Conservation (phyloP, 2,888 invertebrate genomes). For the Acleris emargana region DNA sequence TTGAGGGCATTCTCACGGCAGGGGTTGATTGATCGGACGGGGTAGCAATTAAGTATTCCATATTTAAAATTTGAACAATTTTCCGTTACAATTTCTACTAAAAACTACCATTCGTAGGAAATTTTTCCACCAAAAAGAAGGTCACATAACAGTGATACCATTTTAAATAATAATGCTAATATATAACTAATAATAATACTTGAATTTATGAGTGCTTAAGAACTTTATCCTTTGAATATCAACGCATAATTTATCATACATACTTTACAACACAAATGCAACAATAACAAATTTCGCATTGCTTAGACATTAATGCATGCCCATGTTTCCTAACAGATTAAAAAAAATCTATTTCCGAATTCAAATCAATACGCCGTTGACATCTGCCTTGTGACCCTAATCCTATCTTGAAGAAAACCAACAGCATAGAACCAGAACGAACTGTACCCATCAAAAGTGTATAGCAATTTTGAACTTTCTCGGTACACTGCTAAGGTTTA, state of each 20-base stretch:
- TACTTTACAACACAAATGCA: constrained; percentile 39
- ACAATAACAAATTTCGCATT: constrained; percentile 46
- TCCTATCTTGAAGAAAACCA: constrained; percentile 59
- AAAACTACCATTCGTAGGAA: constrained; percentile 5
- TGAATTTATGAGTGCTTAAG: not conserved
- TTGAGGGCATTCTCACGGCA: constrained; percentile 72
- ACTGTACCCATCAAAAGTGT: not conserved
- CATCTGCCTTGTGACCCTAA: constrained; percentile 76
- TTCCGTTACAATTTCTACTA: constrained; percentile 16
- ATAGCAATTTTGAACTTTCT: not conserved
- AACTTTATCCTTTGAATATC: constrained; percentile 27
- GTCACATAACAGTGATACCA: not conserved
- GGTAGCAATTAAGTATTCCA: constrained; percentile 31
- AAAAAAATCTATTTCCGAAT: constrained; percentile 76
- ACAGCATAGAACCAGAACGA: constrained; percentile 7
- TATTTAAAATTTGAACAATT: constrained; percentile 32
- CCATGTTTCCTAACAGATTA: constrained; percentile 51
- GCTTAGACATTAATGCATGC: constrained; percentile 55
- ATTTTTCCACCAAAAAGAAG: not conserved
- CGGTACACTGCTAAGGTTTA: not conserved
- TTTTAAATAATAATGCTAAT: constrained; percentile 7
- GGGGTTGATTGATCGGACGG: constrained; percentile 68
- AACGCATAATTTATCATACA: constrained; percentile 34
- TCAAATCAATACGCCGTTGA: constrained; percentile 69
- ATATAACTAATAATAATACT: too few species aligned